Evolutionary conservation across 2,113 vertebrate genomes (phyloP).

Genomic region (Phainopepla nitens): DNA sequence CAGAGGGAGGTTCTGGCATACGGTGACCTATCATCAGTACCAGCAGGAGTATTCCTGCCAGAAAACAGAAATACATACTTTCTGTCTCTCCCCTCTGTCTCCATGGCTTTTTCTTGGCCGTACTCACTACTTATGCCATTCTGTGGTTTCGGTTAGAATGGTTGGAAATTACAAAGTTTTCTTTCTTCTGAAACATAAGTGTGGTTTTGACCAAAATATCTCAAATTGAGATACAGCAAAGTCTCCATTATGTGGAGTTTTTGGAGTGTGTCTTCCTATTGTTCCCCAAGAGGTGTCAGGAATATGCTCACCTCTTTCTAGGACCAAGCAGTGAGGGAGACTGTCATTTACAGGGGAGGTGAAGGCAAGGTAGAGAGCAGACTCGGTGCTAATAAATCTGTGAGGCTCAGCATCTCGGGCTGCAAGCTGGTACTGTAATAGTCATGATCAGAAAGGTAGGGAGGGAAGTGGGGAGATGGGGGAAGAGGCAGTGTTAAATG

Average conservation of each 20-base stretch:
- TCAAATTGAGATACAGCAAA: not conserved
- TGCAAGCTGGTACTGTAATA: not conserved
- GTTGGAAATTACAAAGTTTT: not conserved
- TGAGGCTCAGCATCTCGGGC: not conserved
- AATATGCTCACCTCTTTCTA: not conserved
- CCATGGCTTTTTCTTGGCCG: not conserved
- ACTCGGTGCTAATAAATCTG: not conserved
- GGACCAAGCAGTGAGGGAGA: not conserved
- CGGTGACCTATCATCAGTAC: not conserved
- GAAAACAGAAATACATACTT: not conserved
- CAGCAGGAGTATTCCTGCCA: not conserved
- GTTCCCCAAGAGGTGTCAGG: not conserved
- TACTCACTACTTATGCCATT: not conserved
- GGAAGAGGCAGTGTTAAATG: not conserved
- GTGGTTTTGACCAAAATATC: not conserved
- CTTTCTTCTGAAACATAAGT: not conserved
- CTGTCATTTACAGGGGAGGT: not conserved
- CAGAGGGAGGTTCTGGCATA: not conserved
- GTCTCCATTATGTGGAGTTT: not conserved
- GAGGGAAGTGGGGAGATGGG: not conserved
- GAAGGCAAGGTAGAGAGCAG: not conserved
- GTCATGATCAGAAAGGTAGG: not conserved
- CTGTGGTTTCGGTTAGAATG: not conserved
- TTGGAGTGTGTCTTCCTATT: not conserved
- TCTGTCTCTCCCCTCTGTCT: not conserved